phyloP scores from a whole-genome alignment of 2,888 invertebrate genomes.

The Liodrosophila aerea region DNA sequence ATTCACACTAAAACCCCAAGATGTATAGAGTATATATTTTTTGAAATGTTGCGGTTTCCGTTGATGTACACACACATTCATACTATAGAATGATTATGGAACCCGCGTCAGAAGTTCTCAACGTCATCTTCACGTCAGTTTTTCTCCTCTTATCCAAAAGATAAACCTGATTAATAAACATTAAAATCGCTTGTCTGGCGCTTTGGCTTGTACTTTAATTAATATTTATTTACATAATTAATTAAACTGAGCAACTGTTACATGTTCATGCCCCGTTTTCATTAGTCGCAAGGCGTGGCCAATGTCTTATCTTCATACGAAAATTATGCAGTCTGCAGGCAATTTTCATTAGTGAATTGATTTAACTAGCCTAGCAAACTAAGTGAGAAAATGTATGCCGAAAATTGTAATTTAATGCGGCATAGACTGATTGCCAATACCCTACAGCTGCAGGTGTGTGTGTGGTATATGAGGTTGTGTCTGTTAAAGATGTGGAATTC shows the following conservation, averaged over 20 bases:
- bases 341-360: conserved; percentile 51
- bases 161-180: conserved; percentile 56
- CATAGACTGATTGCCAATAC: conserved; percentile 1
- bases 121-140: too few species aligned
- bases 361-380: conserved; percentile 40
- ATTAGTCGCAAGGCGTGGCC: conserved; percentile 45
- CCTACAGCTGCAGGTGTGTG: conserved; percentile 15
- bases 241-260: conserved; percentile 57
- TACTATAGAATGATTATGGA: not conserved
- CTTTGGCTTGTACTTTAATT: conserved; percentile 49
- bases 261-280: conserved; percentile 67
- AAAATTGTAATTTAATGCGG: conserved; percentile 6
- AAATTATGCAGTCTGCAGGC: conserved; percentile 37
- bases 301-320: conserved; percentile 5
- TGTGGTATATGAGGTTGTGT: too few species aligned
- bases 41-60: conserved; percentile 64
- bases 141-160: not conserved
- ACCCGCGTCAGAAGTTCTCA: not conserved
- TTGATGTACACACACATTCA: too few species aligned
- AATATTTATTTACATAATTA: conserved; percentile 65
- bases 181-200: conserved; percentile 35
- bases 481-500: too few species aligned
- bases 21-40: conserved; percentile 14
- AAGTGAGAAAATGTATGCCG: conserved; percentile 41
- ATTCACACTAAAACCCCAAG: conserved; percentile 12